Conservation (phyloP, 2,888 invertebrate species). For the Microctonus brassicae region DNA sequence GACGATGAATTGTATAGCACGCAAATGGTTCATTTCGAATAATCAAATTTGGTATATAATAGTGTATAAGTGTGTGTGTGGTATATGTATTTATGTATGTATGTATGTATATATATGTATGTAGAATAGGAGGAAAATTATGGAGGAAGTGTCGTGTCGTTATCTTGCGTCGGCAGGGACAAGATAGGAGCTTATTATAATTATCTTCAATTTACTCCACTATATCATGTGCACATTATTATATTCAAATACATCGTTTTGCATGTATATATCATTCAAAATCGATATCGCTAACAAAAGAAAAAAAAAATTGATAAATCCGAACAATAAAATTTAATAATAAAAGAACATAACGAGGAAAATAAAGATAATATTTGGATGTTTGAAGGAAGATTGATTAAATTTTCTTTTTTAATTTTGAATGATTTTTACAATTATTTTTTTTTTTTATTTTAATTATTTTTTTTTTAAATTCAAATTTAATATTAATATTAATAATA, state of each 20-base stretch:
- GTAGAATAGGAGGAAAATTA: constrained; percentile 1
- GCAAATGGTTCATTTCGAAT: background rate
- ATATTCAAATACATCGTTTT: background rate
- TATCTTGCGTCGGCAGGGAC: constrained; percentile 11
- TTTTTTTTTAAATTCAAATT: too few relatives aligned
- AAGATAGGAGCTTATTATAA: constrained; percentile 24
- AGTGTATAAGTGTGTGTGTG: too few relatives aligned
- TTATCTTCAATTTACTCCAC: constrained; percentile 6
- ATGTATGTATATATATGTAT: background rate
- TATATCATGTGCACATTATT: background rate
- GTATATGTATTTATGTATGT: background rate
- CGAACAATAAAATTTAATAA: too few relatives aligned
- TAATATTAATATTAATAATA: too few relatives aligned
- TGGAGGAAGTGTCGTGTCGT: constrained; percentile 13
- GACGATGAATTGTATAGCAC: background rate
- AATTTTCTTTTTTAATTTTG: too few relatives aligned
- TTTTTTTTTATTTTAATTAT: too few relatives aligned
- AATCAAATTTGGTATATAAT: too few relatives aligned
- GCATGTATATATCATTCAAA: background rate
- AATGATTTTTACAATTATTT: too few relatives aligned
- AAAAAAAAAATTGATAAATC: too few relatives aligned
- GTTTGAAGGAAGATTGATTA: too few relatives aligned
- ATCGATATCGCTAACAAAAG: background rate
- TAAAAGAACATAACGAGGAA: too few relatives aligned
- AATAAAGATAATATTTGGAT: too few relatives aligned